These are phyloP conservation scores for Hyperoodon ampullatus DNA, from an alignment of 2,113 vertebrate species.

Conservation along the genomic window DNA sequence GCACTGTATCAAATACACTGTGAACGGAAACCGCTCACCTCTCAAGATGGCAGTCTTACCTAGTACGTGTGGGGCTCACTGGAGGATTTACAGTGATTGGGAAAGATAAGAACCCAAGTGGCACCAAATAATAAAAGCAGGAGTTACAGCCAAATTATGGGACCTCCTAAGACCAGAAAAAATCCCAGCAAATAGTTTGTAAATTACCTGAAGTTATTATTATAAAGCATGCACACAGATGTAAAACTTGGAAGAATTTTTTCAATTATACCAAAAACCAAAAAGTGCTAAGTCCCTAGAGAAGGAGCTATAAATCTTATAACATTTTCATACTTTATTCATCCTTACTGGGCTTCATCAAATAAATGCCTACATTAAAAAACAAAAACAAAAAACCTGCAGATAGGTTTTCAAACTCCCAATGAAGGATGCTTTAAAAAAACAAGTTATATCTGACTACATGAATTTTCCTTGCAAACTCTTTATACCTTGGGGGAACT, in stretches of 20 bases:
- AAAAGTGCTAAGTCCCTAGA: background rate
- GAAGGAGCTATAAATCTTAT: background rate
- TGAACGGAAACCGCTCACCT: background rate
- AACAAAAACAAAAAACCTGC: no score
- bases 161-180: background rate
- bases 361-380: conserved; percentile 37
- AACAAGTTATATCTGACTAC: background rate
- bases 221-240: background rate
- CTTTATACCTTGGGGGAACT: conserved; percentile 35
- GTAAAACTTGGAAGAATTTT: background rate
- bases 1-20: background rate
- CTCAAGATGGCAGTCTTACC: background rate
- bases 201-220: background rate
- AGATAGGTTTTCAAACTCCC: background rate
- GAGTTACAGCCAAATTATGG: background rate
- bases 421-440: background rate
- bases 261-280: conserved; percentile 18
- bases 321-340: background rate
- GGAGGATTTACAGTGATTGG: background rate
- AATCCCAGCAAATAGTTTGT: background rate
- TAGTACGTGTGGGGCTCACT: background rate
- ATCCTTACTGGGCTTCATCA: background rate
- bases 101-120: background rate
- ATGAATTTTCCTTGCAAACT: conserved; percentile 22
- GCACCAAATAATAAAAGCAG: background rate